These are phyloP conservation scores for Parnassius apollo DNA, from an alignment of 2,888 invertebrate genomes.

Conservation along the genomic window DNA sequence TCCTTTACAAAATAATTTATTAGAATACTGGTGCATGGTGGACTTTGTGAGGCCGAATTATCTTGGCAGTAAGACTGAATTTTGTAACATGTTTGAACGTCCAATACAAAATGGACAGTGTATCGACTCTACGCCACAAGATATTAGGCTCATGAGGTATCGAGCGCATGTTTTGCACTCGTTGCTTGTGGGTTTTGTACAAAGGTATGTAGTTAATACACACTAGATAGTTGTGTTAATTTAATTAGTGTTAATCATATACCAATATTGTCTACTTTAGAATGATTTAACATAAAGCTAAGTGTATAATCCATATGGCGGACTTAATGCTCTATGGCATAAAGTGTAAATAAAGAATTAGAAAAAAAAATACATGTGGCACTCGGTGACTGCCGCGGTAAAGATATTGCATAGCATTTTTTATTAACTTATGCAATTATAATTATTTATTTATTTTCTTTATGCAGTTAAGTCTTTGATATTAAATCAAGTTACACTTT, in stretches of 20 bases:
- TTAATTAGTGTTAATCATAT: neutral
- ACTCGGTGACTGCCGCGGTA: no score
- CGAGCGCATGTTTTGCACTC: conserved; percentile 98
- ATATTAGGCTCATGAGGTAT: conserved; percentile 96
- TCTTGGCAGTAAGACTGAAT: conserved; percentile 97
- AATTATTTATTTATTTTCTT: no score
- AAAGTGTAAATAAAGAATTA: no score
- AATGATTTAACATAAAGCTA: no score
- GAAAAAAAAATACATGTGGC: no score
- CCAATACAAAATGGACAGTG: conserved; percentile 99
- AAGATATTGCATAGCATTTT: no score
- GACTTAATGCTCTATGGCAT: no score
- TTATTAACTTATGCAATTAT: no score
- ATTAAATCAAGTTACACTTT: no score
- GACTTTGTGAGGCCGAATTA: conserved; percentile 99
- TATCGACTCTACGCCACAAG: conserved; percentile 96
- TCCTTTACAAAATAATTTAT: conserved; percentile 97
- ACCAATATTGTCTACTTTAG: no score
- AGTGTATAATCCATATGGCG: no score
- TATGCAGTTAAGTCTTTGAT: no score
- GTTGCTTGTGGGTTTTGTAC: conserved; percentile 96
- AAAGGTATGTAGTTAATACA: conserved; percentile 81
- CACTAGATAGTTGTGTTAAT: neutral
- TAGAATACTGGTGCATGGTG: conserved; percentile 99
- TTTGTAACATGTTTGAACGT: conserved; percentile 98